A percentile compares a stretch with the other conserved stretches of the same genome.
These are phyloP conservation scores for Drosophila bocqueti DNA, from an alignment of 1,140 invertebrate genomes.

Conservation along the genomic window DNA sequence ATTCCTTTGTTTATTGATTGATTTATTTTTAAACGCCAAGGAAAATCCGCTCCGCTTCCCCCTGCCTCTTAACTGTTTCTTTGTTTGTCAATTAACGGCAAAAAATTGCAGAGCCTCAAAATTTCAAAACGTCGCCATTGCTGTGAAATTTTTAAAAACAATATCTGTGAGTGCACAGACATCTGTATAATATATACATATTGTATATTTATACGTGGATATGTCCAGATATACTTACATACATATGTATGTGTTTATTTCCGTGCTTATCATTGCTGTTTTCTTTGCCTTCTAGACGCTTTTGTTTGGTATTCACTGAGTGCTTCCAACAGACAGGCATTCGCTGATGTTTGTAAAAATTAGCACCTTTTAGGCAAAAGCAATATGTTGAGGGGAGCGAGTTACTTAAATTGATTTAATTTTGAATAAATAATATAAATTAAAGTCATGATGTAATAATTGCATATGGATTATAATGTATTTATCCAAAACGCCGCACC, in stretches of 20 bases:
- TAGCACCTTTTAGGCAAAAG: conserved; percentile 36
- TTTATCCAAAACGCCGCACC: conserved; percentile 1
- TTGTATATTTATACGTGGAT: conserved; percentile 5
- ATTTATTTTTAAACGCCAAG: conserved; percentile 51
- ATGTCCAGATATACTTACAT: neutral
- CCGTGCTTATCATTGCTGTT: conserved; percentile 52
- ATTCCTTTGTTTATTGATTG: conserved; percentile 66
- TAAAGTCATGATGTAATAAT: neutral
- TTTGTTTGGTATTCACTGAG: conserved; percentile 30
- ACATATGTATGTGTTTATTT: conserved; percentile 22
- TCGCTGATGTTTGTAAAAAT: conserved; percentile 45
- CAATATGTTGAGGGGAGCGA: neutral
- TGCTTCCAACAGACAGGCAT: neutral
- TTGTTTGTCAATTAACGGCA: conserved; percentile 48
- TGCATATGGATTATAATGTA: neutral
- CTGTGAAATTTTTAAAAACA: conserved; percentile 45
- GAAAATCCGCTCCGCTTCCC: conserved; percentile 25
- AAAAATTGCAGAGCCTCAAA: conserved; percentile 31
- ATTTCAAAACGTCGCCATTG: conserved; percentile 63
- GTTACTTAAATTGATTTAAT: conserved; percentile 18
- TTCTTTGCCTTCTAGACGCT: conserved; percentile 28
- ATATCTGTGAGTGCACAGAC: conserved; percentile 20
- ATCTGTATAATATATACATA: conserved; percentile 1
- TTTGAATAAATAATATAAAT: neutral
- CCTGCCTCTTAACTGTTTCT: conserved; percentile 54